Percentiles rank a stretch among this genome's conserved stretches.
These are phyloP conservation scores for Schlechtendalia chinensis DNA, from an alignment of 1,140 invertebrate species.

Conservation along the genomic window DNA sequence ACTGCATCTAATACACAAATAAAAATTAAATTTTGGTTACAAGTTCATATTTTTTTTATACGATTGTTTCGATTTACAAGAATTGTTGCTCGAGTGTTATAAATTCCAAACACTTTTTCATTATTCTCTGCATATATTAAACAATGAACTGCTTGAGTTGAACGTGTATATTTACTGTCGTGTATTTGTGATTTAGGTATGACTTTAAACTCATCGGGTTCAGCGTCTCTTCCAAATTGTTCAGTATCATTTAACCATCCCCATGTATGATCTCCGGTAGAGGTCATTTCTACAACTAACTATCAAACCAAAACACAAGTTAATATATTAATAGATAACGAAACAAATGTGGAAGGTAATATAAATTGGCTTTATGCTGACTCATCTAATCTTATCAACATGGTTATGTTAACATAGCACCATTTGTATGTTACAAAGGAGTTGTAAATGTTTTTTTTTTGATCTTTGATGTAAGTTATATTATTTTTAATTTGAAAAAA, in stretches of 20 bases:
- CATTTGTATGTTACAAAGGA: not conserved
- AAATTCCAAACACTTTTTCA: conserved; percentile 53
- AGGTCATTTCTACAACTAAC: not conserved
- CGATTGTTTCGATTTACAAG: conserved; percentile 54
- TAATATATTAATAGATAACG: not conserved
- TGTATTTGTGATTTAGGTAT: conserved; percentile 51
- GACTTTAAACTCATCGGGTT: conserved; percentile 50
- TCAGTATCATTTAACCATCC: conserved; percentile 52
- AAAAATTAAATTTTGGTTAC: not conserved
- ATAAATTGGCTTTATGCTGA: not conserved
- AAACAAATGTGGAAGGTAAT: too few species aligned
- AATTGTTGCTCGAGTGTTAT: conserved; percentile 53
- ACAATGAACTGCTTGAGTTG: conserved; percentile 53
- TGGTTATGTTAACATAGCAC: not conserved
- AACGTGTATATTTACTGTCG: conserved; percentile 49
- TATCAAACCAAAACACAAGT: not conserved
- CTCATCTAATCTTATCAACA: conserved; percentile 21
- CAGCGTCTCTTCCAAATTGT: conserved; percentile 52
- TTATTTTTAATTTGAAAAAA: too few species aligned
- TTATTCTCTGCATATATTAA: conserved; percentile 54
- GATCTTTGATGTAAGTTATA: too few species aligned
- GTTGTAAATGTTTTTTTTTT: not conserved
- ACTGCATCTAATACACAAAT: conserved; percentile 59
- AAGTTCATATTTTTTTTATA: not conserved
- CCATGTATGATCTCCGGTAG: conserved; percentile 53